Percentiles rank a stretch among this genome's conserved stretches.
Evolutionary conservation across 2,113 vertebrate genomes (phyloP).

Genomic region (Xiphophorus maculatus): DNA sequence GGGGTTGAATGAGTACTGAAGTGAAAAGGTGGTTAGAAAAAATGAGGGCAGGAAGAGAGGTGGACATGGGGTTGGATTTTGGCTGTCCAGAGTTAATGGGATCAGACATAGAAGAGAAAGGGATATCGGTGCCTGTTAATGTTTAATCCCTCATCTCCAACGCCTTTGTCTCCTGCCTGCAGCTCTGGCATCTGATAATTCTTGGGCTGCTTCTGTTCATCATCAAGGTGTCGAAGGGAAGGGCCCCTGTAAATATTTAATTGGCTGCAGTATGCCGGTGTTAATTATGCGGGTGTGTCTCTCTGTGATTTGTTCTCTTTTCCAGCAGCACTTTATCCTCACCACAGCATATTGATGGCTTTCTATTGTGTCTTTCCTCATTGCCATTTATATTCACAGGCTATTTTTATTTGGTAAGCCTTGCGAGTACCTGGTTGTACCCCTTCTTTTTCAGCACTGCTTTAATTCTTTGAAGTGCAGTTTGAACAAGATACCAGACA

Average conservation of each 20-base stretch:
- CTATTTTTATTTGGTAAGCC: background rate
- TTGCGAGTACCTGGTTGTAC: background rate
- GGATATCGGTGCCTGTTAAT: conserved; percentile 74
- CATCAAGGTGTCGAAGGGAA: conserved; percentile 75
- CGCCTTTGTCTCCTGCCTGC: conserved; percentile 59
- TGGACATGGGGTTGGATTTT: conserved; percentile 52
- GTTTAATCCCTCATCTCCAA: conserved; percentile 73
- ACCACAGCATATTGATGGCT: background rate
- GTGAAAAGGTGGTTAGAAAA: conserved; percentile 1
- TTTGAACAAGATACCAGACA: background rate
- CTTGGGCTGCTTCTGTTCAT: conserved; percentile 72
- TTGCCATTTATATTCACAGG: background rate
- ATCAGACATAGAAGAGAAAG: conserved; percentile 71
- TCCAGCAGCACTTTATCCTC: conserved; percentile 12
- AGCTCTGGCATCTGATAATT: conserved; percentile 75
- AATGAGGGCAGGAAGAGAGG: conserved; percentile 26
- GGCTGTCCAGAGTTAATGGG: conserved; percentile 76
- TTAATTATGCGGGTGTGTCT: conserved; percentile 77
- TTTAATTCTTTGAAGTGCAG: background rate
- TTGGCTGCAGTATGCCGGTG: conserved; percentile 77
- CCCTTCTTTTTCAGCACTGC: background rate
- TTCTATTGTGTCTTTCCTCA: background rate
- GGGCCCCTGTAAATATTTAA: conserved; percentile 83
- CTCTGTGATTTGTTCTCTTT: conserved; percentile 36
- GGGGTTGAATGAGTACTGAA: conserved; percentile 19